Evolutionary conservation across 2,888 invertebrate genomes (phyloP).

Genomic region (Pandemis cinnamomeana): DNA sequence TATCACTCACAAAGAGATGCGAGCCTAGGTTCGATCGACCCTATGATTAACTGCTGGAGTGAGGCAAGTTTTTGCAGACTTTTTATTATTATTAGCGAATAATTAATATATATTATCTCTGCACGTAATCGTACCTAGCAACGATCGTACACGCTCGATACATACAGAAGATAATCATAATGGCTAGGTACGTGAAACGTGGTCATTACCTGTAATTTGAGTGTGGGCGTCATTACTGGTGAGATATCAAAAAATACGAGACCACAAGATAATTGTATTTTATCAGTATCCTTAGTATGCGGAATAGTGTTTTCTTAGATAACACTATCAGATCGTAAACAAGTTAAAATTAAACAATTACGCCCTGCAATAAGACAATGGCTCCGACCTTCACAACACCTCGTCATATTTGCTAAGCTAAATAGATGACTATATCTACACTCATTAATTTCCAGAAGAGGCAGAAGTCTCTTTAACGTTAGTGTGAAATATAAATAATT

Average conservation of each 20-base stretch:
- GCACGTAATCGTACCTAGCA: not conserved
- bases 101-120: too few species aligned
- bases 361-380: slow-evolving; percentile 25
- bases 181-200: not conserved
- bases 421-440: not conserved
- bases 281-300: not conserved
- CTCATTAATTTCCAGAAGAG: too few species aligned
- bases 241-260: not conserved
- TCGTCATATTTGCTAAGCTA: not conserved
- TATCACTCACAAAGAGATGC: too few species aligned
- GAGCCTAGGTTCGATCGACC: too few species aligned
- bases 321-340: slow-evolving; percentile 30
- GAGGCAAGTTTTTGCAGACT: too few species aligned
- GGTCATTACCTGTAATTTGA: not conserved
- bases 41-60: too few species aligned
- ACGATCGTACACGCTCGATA: not conserved
- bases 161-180: not conserved
- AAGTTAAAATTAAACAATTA: slow-evolving; percentile 33
- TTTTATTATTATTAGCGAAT: too few species aligned
- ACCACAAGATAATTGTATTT: slow-evolving; percentile 5
- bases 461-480: too few species aligned
- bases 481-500: too few species aligned
- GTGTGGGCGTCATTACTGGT: not conserved
- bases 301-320: slow-evolving; percentile 14
- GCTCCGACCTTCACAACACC: slow-evolving; percentile 14